Base-by-base conservation (phyloP, 2,113 vertebrate genomes). In the Mustela lutreola region DNA sequence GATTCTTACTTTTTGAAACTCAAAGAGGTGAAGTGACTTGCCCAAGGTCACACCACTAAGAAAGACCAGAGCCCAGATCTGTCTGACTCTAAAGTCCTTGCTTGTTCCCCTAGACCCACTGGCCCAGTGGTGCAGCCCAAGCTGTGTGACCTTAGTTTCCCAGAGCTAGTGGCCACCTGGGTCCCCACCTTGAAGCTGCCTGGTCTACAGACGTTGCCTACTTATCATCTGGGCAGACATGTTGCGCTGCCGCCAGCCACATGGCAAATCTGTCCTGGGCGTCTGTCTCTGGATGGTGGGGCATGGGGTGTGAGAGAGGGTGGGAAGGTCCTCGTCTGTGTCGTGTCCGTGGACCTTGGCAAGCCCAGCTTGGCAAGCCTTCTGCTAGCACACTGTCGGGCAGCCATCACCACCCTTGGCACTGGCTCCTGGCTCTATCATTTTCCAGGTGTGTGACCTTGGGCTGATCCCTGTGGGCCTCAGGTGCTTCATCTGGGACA, bases 1-100 rank as follows among this genome's bases (percentile, higher is more conserved):
- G 70, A 81, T 26, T 96, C 67, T 94, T 71, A 75, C 79, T 93
- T 48, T 96, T 11, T 79, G 60, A 93, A 33, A 78, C 53, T 89
- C 65, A 73, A 58, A 94, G 58, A 94, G 12, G 53, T 86, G 42
- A 91, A 89, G 53, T 56, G 60, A 76, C 70, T 78, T 84, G 11
- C 10, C 80, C 67, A 84, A 42, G 83, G 58, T 75, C 67, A 90
- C 12, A 4, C 83, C 28, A 28, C 85, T 33, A 39, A 87, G 94
- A 94, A 80, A 65, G 73, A 39, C 62, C 31, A 53, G 73, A 91
- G 14, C 33, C 48, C 73, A 65, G 50, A 62, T 75, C 33, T 60
- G 5, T 39, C 86, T 95, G 73, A 70, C 62, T 95, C 81, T 39
- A 78, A 93, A 95, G 62, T 80, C 31, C 39, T 82, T 79, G 22